Evolutionary conservation across 2,888 invertebrate genomes (phyloP), one percentile per base, ranked within the genome.

Genomic region (Norana najaformis): DNA sequence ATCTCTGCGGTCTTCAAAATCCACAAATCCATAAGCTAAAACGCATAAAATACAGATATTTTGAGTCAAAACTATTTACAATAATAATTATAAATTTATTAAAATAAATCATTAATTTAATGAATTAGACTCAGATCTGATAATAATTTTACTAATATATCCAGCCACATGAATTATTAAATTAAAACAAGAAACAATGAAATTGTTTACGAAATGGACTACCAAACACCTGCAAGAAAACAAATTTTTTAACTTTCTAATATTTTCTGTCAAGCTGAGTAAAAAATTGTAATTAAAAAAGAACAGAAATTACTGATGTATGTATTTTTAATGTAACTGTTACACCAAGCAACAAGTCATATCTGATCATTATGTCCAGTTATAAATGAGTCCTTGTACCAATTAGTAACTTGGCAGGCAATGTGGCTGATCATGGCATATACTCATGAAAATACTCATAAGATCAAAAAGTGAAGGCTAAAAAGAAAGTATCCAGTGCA

Each of bases 1-100:
- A 85, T 85, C 85, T 85, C 85, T 85, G 85, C 85, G 85, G 23
- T 85, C 85, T 85, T 85, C 85, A 85, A 85, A 85, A 37, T 85
- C 85, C 2, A 85, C 36, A 85, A 85, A 85, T 35, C 85, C 85
- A 85, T 85, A 85, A n/a, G 85, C 85, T 85, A 14, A 35, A 85
- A 85, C 37, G 16, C 20, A 85, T 16, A 85, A 1, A 35, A 85
- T 85, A 37, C 20, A 85, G 35, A 85, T 85, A 85, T 37, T 85
- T 34, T 83, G 35, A 83, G n/a, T 11, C 5, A 16, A n/a, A 30
- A 83, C 18, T 83, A 83, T 83, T 83, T 35, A 18, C 83, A 35
- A 30, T 36, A 83, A 85, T 69, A 69, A 69, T n/a, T n/a, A 69
- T 30, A 69, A n/a, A n/a, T n/a, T n/a, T n/a, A n/a, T n/a, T n/a